phyloP scores from a whole-genome alignment of 2,797 vertebrate genomes.

The Chaetophractus vellerosus region DNA sequence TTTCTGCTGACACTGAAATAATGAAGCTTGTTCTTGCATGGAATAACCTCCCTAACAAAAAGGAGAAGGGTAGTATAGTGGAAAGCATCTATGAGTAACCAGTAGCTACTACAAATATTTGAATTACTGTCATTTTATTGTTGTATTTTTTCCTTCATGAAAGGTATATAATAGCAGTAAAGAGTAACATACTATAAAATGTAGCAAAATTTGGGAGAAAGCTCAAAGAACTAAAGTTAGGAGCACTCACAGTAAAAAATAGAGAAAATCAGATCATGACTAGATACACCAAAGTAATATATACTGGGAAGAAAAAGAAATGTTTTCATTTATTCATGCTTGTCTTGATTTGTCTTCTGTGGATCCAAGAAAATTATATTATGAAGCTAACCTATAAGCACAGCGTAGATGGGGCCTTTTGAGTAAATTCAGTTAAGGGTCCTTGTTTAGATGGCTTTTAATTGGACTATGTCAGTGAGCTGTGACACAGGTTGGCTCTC shows the following conservation, averaged over 20 bases:
- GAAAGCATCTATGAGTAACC: slow-evolving; percentile 9
- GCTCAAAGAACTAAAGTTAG: slow-evolving; percentile 44
- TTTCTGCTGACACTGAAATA: slow-evolving; percentile 15
- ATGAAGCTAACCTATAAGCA: too few species aligned
- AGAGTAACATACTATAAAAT: background rate
- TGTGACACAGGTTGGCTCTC: too few species aligned
- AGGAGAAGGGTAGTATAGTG: background rate
- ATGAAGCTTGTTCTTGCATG: background rate
- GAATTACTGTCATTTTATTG: background rate
- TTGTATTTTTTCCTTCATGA: background rate
- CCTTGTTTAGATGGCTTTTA: too few species aligned
- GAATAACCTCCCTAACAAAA: background rate
- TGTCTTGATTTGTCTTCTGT: background rate
- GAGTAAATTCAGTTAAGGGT: too few species aligned
- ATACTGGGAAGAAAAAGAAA: background rate
- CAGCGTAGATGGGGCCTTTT: too few species aligned
- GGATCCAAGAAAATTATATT: too few species aligned
- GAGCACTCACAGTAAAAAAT: background rate
- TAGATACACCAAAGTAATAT: background rate
- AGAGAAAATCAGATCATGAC: background rate
- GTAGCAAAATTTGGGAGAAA: background rate
- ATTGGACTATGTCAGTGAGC: too few species aligned
- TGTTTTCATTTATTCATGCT: slow-evolving; percentile 29
- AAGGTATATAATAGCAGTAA: background rate
- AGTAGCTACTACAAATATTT: slow-evolving; percentile 17